phyloP scores from a whole-genome alignment of 1,140 invertebrate species.

The Zaprionus camerounensis region DNA sequence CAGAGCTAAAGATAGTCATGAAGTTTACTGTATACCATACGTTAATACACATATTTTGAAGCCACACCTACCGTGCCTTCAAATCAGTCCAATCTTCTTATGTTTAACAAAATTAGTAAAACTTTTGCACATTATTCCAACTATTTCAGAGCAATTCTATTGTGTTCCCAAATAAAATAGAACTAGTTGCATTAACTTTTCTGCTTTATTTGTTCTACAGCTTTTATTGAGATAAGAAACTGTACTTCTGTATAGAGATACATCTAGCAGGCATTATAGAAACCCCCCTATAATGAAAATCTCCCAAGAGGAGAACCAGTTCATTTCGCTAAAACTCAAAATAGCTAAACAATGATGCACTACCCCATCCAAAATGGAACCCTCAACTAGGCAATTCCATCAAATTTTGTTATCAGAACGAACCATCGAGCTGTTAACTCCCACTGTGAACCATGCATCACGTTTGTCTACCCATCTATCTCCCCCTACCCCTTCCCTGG shows the following conservation, averaged over 20 bases:
- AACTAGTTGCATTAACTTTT: neutral
- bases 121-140: too few species aligned
- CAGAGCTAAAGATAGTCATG: too few species aligned
- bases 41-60: too few species aligned
- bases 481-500: constrained; percentile 17
- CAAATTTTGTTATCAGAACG: constrained; percentile 10
- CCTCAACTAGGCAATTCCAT: constrained; percentile 12
- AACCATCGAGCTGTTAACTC: neutral
- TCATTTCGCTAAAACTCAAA: neutral
- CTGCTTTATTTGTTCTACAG: neutral
- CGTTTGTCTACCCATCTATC: neutral
- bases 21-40: too few species aligned
- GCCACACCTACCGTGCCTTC: too few species aligned
- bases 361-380: neutral
- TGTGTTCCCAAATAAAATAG: too few species aligned
- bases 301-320: neutral
- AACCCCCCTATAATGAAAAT: neutral
- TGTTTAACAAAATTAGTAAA: too few species aligned
- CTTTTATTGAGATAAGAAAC: neutral
- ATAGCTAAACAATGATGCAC: neutral
- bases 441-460: neutral
- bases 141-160: too few species aligned
- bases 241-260: neutral
- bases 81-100: too few species aligned
- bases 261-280: neutral